A percentile compares a stretch with the other conserved stretches of the same genome.
Conservation (phyloP, 2,797 vertebrate genomes). For the Argyrosomus regius region DNA sequence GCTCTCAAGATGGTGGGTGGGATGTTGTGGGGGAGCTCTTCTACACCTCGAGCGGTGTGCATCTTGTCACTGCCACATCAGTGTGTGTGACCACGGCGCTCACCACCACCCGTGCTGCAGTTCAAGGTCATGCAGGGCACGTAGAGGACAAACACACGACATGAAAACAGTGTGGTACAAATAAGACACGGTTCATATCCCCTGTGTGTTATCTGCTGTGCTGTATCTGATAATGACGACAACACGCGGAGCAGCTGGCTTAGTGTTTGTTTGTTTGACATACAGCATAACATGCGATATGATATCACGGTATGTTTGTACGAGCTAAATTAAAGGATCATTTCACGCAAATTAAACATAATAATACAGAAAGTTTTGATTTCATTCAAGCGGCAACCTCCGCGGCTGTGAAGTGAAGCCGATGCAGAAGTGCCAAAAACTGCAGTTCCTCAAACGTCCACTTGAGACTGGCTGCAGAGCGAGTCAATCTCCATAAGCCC, state of each 20-base stretch:
- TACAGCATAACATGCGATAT: conserved; percentile 16
- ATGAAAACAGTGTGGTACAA: conserved; percentile 7
- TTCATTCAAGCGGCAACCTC: not conserved
- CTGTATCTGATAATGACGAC: conserved; percentile 21
- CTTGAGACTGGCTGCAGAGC: too few species aligned
- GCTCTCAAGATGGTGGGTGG: conserved; percentile 12
- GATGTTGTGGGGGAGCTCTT: not conserved
- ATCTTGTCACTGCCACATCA: conserved; percentile 31
- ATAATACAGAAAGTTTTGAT: not conserved
- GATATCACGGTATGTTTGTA: conserved; percentile 29
- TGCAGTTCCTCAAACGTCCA: too few species aligned
- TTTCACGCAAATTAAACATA: conserved; percentile 12
- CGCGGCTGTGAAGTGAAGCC: too few species aligned
- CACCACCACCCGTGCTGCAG: not conserved
- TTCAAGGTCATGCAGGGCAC: conserved; percentile 39
- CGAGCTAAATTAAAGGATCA: conserved; percentile 22
- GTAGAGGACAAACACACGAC: conserved; percentile 35
- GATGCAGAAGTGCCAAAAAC: too few species aligned
- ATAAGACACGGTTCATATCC: conserved; percentile 23
- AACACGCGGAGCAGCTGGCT: conserved; percentile 31
- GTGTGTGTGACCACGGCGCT: not conserved
- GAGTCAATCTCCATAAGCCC: too few species aligned
- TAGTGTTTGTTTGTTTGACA: conserved; percentile 33
- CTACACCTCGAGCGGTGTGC: conserved; percentile 31
- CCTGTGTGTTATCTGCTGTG: conserved; percentile 45